Evolutionary conservation across 2,888 invertebrate genomes (phyloP).

Genomic region (Linnaemya tessellans): DNA sequence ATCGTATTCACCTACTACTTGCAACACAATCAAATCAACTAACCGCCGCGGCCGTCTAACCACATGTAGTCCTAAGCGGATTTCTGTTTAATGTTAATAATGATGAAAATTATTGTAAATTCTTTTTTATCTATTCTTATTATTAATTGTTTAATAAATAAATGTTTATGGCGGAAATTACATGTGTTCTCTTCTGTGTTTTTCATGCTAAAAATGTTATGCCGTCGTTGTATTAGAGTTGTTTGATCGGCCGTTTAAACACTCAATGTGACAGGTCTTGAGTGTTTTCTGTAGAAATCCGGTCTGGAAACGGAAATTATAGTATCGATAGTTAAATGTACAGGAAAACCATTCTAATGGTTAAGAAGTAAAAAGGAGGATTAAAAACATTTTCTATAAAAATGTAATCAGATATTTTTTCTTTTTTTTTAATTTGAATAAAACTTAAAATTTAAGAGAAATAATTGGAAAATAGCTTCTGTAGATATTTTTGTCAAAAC

Average conservation of each 20-base stretch:
- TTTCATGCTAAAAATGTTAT: conserved; percentile 48
- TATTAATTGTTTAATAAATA: conserved; percentile 61
- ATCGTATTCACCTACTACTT: conserved; percentile 33
- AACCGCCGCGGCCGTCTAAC: conserved; percentile 2
- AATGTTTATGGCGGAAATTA: conserved; percentile 58
- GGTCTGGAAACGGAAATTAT: conserved; percentile 59
- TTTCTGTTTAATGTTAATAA: conserved; percentile 40
- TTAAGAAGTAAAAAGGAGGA: background rate
- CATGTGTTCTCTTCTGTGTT: conserved; percentile 40
- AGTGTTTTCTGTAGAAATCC: conserved; percentile 51
- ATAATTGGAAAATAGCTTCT: background rate
- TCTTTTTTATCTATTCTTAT: conserved; percentile 44
- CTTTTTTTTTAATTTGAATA: too few relatives aligned
- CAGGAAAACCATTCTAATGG: too few relatives aligned
- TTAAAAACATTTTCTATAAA: background rate
- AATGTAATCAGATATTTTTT: background rate
- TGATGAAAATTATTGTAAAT: conserved; percentile 29
- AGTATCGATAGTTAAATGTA: conserved; percentile 13
- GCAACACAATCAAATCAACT: background rate
- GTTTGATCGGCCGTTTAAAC: conserved; percentile 51
- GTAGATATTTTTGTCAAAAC: too few relatives aligned
- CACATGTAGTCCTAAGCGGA: conserved; percentile 44
- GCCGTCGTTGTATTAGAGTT: conserved; percentile 7
- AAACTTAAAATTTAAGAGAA: background rate
- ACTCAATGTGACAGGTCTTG: conserved; percentile 27